Evolutionary conservation across 2,888 invertebrate genomes (phyloP).

Genomic region (Panopea generosa): DNA sequence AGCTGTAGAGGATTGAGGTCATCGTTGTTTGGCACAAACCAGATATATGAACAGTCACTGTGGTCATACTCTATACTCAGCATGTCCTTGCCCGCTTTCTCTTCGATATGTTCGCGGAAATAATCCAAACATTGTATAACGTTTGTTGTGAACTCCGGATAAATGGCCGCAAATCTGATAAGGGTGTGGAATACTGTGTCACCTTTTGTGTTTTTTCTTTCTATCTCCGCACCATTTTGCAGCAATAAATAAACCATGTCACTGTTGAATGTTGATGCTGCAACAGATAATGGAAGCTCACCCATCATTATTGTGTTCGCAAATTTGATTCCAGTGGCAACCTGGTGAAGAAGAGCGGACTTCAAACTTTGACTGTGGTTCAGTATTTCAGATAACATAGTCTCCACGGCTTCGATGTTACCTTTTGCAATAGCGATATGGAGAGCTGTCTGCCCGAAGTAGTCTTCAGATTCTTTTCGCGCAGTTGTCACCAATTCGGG

Average conservation of each 20-base stretch:
- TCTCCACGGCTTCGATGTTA: conserved; percentile 55
- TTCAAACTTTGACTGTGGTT: conserved; percentile 49
- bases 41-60: conserved; percentile 63
- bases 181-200: conserved; percentile 69
- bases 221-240: conserved; percentile 64
- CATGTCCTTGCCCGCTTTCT: conserved; percentile 17
- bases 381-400: conserved; percentile 54
- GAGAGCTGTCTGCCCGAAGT: conserved; percentile 66
- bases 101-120: conserved; percentile 49
- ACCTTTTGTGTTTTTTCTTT: conserved; percentile 61
- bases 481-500: conserved; percentile 61
- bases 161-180: conserved; percentile 67
- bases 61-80: conserved; percentile 56
- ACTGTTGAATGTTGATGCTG: conserved; percentile 61
- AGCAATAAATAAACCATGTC: conserved; percentile 56
- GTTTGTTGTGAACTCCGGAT: conserved; percentile 59
- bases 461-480: conserved; percentile 59
- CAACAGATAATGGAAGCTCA: conserved; percentile 66
- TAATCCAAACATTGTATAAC: conserved; percentile 50
- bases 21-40: conserved; percentile 69
- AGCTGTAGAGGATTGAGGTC: conserved; percentile 70
- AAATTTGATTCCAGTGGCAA: conserved; percentile 60
- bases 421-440: conserved; percentile 70
- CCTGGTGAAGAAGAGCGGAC: conserved; percentile 56
- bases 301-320: conserved; percentile 73